Conservation (phyloP, 2,797 vertebrate genomes). For the Podarcis lilfordi region DNA sequence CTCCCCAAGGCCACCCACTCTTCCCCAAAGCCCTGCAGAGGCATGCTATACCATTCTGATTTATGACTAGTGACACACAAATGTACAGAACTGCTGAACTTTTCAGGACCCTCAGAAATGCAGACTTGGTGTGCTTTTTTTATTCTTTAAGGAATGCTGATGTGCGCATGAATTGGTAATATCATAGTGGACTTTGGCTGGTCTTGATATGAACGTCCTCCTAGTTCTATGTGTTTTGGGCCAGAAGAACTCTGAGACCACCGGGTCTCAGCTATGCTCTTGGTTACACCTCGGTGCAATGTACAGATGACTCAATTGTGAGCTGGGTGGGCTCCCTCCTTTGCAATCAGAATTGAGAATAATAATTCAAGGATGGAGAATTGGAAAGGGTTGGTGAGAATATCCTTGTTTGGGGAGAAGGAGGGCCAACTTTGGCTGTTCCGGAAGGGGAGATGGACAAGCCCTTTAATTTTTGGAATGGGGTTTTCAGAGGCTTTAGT, state of each 20-base stretch:
- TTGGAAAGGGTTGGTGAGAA: rapidly evolving
- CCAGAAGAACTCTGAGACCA: background rate
- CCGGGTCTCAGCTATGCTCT: rapidly evolving
- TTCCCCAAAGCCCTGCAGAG: background rate
- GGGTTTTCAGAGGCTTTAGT: no score
- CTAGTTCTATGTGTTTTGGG: background rate
- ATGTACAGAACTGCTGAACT: background rate
- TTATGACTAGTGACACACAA: slow-evolving; percentile 4
- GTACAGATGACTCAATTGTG: rapidly evolving
- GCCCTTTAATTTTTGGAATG: background rate
- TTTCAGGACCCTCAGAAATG: background rate
- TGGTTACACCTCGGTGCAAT: rapidly evolving
- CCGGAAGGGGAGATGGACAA: background rate
- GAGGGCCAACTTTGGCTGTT: background rate
- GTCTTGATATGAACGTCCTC: rapidly evolving
- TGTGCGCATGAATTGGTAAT: background rate
- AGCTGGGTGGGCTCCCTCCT: background rate
- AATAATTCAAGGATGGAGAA: background rate
- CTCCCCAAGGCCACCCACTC: no score
- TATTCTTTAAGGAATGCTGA: background rate
- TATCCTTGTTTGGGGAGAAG: background rate
- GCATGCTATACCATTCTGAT: background rate
- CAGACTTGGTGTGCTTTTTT: background rate
- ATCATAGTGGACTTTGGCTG: background rate
- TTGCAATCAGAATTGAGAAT: background rate